Evolutionary conservation across 1,140 invertebrate genomes (phyloP).

Genomic region (Marisa cornuarietis): DNA sequence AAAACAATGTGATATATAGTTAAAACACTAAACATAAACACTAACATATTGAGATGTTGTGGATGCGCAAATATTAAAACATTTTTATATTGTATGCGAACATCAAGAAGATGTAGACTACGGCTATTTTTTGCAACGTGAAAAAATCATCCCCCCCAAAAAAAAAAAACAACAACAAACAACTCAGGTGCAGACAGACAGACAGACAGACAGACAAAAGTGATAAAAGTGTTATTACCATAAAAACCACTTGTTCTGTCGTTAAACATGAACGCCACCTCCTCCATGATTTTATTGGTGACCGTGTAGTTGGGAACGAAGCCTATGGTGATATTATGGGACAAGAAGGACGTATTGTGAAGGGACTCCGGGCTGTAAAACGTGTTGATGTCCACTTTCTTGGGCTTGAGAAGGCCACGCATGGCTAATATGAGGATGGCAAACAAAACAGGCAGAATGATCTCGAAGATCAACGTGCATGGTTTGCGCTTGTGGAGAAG

Average conservation of each 20-base stretch:
- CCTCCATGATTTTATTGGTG: constrained; percentile 9
- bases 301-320: constrained; percentile 21
- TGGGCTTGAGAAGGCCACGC: constrained; percentile 36
- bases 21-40: no score
- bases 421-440: constrained; percentile 44
- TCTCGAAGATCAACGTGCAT: constrained; percentile 48
- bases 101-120: no score
- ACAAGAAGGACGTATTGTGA: neutral
- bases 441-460: constrained; percentile 47
- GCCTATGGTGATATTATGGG: constrained; percentile 6
- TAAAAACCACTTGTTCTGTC: no score
- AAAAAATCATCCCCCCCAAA: no score
- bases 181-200: no score
- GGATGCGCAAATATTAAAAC: no score
- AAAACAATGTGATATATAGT: no score
- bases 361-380: constrained; percentile 31
- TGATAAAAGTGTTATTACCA: neutral
- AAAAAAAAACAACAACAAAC: no score
- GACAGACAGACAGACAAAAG: no score
- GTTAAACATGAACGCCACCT: constrained; percentile 20
- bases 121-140: no score
- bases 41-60: no score
- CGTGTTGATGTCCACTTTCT: constrained; percentile 30
- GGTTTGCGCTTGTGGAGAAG: constrained; percentile 44
- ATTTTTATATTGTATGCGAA: no score